Conservation (phyloP, 2,888 invertebrate genomes). For the Trachelus tabidus region DNA sequence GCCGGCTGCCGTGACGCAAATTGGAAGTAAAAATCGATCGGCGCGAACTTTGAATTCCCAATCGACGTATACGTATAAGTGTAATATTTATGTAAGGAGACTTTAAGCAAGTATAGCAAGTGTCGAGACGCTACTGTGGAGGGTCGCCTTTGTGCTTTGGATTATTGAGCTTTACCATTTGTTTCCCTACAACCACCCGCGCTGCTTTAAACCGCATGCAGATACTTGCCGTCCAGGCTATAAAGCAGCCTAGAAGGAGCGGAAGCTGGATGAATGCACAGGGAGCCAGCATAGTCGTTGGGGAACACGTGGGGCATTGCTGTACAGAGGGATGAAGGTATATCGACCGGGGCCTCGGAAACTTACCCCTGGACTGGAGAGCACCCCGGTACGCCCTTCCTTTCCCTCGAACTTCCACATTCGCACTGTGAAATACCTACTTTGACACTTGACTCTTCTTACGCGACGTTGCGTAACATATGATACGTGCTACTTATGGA, state of each 20-base stretch:
- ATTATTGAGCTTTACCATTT: not conserved
- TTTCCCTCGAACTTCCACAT: not conserved
- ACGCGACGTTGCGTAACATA: not conserved
- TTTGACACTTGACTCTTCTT: not conserved
- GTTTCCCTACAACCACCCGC: not conserved
- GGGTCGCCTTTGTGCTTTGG: not conserved
- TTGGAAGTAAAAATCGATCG: no score
- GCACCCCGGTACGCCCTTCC: not conserved
- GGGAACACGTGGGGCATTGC: not conserved
- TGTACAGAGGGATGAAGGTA: not conserved
- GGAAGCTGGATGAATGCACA: not conserved
- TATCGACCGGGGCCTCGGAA: not conserved
- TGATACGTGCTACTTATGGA: not conserved
- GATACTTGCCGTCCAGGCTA: not conserved
- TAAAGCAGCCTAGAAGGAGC: not conserved
- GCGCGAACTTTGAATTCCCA: no score
- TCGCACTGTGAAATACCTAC: not conserved
- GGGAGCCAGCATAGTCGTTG: not conserved
- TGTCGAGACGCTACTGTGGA: not conserved
- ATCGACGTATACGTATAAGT: no score
- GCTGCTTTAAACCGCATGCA: not conserved
- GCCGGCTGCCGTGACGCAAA: not conserved
- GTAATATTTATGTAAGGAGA: not conserved
- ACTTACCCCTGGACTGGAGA: not conserved
- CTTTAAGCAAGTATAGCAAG: not conserved